phyloP scores from a whole-genome alignment of 2,888 invertebrate genomes.

The Lysandra coridon region DNA sequence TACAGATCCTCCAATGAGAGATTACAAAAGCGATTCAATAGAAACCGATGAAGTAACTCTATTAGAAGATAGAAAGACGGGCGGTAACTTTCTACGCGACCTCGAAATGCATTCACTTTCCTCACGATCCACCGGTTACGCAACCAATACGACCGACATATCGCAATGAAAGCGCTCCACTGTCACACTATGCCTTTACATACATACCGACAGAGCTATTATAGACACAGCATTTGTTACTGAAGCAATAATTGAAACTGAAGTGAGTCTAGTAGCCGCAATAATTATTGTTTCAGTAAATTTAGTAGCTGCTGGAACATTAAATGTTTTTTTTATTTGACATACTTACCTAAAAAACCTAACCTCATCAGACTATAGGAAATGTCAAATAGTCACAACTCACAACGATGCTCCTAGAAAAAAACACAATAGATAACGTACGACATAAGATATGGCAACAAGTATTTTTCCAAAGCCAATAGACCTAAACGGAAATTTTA shows the following conservation, averaged over 20 bases:
- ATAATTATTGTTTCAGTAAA: neutral
- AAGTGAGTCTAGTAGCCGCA: neutral
- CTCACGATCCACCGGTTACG: conserved; percentile 75
- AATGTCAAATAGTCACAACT: neutral
- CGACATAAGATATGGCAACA: neutral
- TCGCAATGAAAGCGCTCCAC: conserved; percentile 52
- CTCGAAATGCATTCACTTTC: conserved; percentile 80
- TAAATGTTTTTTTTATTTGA: neutral
- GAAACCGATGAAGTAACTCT: conserved; percentile 27
- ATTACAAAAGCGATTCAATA: conserved; percentile 7
- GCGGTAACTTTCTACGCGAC: conserved; percentile 77
- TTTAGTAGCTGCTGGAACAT: neutral
- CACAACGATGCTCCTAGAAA: neutral
- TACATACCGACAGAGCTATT: neutral
- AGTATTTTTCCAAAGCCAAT: neutral
- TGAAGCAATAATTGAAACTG: neutral
- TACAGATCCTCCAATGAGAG: neutral
- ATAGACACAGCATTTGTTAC: neutral
- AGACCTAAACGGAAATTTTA: neutral
- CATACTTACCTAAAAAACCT: neutral
- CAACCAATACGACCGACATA: conserved; percentile 73
- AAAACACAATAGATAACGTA: no score
- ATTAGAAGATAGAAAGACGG: conserved; percentile 51
- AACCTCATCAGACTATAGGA: neutral
- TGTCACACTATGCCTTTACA: conserved; percentile 40